These are phyloP conservation scores for Andrena bicolor DNA, from an alignment of 2,888 invertebrate genomes.

Conservation along the genomic window DNA sequence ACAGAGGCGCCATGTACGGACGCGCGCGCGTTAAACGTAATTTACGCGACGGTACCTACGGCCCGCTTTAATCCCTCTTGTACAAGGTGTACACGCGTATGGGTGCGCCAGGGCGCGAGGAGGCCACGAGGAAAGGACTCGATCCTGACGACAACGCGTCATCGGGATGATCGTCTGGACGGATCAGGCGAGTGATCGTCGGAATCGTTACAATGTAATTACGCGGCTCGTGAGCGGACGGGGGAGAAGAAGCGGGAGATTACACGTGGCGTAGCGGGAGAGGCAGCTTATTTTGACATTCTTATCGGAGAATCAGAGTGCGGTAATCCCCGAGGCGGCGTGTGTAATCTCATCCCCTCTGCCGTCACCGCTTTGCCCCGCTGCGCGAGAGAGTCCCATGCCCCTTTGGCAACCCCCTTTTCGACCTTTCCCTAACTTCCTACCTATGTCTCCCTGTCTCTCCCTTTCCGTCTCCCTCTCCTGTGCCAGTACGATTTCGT, in stretches of 20 bases:
- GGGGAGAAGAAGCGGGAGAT: constrained; percentile 65
- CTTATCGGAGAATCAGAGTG: constrained; percentile 84
- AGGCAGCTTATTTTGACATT: constrained; percentile 84
- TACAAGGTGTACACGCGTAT: background rate
- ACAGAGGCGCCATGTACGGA: constrained; percentile 53
- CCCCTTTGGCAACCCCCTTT: constrained; percentile 66
- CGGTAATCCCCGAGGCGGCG: constrained; percentile 83
- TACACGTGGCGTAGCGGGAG: constrained; percentile 72
- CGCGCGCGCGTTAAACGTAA: constrained; percentile 63
- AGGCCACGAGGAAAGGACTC: constrained; percentile 15
- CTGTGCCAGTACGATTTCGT: constrained; percentile 27
- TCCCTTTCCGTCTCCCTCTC: constrained; percentile 34
- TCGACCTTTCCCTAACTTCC: constrained; percentile 59
- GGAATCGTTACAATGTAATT: constrained; percentile 82
- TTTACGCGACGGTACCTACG: constrained; percentile 58
- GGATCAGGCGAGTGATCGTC: constrained; percentile 55
- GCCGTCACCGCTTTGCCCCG: constrained; percentile 53
- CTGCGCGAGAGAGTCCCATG: constrained; percentile 51
- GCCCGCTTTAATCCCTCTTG: constrained; percentile 51
- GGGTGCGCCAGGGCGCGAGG: background rate
- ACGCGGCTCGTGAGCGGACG: constrained; percentile 75
- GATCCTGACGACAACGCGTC: constrained; percentile 35
- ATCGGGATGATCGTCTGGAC: constrained; percentile 59
- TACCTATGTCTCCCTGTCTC: constrained; percentile 50
- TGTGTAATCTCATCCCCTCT: constrained; percentile 80